Percentiles rank a stretch among this genome's conserved stretches.
phyloP scores from a whole-genome alignment of 2,113 vertebrate species.

The Malurus elegans region DNA sequence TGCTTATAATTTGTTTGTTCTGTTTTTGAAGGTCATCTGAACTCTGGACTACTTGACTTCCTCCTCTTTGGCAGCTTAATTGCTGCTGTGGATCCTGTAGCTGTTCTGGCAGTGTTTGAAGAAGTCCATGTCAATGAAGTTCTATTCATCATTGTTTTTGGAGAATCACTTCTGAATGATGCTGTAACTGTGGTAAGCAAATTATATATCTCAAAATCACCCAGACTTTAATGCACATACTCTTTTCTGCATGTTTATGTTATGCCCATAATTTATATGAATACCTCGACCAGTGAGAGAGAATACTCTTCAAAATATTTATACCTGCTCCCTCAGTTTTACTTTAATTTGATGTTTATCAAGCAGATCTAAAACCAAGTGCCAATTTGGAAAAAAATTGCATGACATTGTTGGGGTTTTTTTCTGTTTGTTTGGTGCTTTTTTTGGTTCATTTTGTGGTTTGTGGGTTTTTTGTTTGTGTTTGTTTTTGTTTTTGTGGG shows the following conservation, averaged over 20 bases:
- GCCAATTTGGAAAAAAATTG: fast-evolving
- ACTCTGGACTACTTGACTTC: slow-evolving; percentile 85
- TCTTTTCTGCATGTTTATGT: not conserved
- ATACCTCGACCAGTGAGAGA: not conserved
- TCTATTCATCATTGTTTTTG: slow-evolving; percentile 97
- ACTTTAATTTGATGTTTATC: not conserved
- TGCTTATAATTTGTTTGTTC: not conserved
- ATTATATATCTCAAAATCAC: not conserved
- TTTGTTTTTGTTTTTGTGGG: not conserved
- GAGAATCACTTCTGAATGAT: slow-evolving; percentile 95
- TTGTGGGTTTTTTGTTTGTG: too few relatives aligned
- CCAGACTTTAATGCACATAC: not conserved
- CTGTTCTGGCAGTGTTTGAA: slow-evolving; percentile 95
- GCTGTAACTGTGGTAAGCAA: slow-evolving; percentile 92
- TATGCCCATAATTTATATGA: not conserved
- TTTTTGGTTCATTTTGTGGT: not conserved
- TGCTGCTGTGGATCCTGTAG: slow-evolving; percentile 93
- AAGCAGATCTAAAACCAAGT: not conserved
- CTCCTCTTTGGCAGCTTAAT: slow-evolving; percentile 95
- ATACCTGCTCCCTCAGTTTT: not conserved
- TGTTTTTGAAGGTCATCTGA: slow-evolving; percentile 75
- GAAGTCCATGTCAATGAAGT: slow-evolving; percentile 97
- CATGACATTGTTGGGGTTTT: not conserved
- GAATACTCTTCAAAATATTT: not conserved
- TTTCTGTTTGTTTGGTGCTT: not conserved